A percentile compares a stretch with the other conserved stretches of the same genome.
Evolutionary conservation across 2,113 vertebrate species (phyloP).

Genomic region (Pavo muticus): DNA sequence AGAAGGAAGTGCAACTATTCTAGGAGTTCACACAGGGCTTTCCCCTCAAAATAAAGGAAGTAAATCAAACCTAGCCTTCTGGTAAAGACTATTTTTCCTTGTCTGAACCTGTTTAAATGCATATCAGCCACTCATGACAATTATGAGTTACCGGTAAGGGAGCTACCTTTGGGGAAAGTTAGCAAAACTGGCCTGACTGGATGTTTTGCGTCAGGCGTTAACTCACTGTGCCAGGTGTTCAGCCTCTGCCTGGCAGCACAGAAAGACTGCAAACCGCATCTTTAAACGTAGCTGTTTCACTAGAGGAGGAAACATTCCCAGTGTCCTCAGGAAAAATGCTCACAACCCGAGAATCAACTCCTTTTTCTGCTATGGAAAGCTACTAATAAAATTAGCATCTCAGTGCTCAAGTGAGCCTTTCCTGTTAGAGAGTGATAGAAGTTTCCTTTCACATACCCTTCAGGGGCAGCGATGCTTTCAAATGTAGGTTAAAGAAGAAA

Average conservation of each 20-base stretch:
- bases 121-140: neutral
- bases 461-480: neutral
- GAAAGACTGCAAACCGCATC: neutral
- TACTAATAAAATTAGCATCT: too few species aligned
- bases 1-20: neutral
- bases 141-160: neutral
- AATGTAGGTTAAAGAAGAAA: neutral
- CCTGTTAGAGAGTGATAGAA: neutral
- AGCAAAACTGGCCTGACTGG: neutral
- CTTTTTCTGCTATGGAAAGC: neutral
- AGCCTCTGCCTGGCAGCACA: neutral
- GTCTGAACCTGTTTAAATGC: neutral
- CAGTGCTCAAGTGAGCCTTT: neutral
- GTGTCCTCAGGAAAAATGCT: neutral
- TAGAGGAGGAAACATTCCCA: neutral
- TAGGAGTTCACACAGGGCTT: neutral
- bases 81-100: neutral
- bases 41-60: neutral
- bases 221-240: neutral
- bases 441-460: neutral
- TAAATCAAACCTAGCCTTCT: neutral
- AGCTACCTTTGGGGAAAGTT: neutral
- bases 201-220: neutral
- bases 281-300: neutral
- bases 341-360: neutral